Conservation (phyloP, 1,140 invertebrate species). For the Thaumatotibia leucotreta region DNA sequence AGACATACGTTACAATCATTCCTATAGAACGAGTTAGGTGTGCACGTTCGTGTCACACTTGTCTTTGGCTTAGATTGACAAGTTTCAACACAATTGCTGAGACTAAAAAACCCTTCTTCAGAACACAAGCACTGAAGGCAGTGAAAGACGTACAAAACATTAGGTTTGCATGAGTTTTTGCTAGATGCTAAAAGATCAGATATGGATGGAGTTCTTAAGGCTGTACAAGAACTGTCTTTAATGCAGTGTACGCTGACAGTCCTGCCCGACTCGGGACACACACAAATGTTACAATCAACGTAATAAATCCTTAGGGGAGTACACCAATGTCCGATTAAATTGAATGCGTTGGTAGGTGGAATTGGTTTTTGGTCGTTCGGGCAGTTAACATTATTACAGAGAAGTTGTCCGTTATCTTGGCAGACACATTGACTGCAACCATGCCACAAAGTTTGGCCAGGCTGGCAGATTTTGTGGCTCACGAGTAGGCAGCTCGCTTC, state of each 20-base stretch:
- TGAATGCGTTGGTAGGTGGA: constrained; percentile 10
- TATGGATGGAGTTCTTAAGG: constrained; percentile 15
- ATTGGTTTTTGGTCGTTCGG: constrained; percentile 24
- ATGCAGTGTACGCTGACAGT: constrained; percentile 44
- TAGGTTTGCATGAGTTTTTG: constrained; percentile 49
- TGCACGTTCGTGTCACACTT: constrained; percentile 29
- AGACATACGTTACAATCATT: constrained; percentile 46
- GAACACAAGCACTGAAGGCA: constrained; percentile 60
- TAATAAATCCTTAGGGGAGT: constrained; percentile 55
- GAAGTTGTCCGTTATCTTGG: constrained; percentile 41
- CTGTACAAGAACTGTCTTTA: constrained; percentile 42
- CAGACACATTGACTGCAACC: constrained; percentile 54
- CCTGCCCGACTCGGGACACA: constrained; percentile 50
- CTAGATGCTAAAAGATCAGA: constrained; percentile 23
- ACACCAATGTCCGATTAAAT: constrained; percentile 34
- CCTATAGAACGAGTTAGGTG: constrained; percentile 47
- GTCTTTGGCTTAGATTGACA: constrained; percentile 26
- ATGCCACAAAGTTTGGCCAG: constrained; percentile 43
- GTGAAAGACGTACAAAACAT: constrained; percentile 55
- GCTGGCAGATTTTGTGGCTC: constrained; percentile 34
- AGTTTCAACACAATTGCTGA: constrained; percentile 50
- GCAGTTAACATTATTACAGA: constrained; percentile 35
- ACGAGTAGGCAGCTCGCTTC: constrained; percentile 38
- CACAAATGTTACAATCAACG: constrained; percentile 53
- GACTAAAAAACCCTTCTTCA: constrained; percentile 41